These are phyloP conservation scores for Panthera leo DNA, from an alignment of 2,113 vertebrate species.

Conservation along the genomic window DNA sequence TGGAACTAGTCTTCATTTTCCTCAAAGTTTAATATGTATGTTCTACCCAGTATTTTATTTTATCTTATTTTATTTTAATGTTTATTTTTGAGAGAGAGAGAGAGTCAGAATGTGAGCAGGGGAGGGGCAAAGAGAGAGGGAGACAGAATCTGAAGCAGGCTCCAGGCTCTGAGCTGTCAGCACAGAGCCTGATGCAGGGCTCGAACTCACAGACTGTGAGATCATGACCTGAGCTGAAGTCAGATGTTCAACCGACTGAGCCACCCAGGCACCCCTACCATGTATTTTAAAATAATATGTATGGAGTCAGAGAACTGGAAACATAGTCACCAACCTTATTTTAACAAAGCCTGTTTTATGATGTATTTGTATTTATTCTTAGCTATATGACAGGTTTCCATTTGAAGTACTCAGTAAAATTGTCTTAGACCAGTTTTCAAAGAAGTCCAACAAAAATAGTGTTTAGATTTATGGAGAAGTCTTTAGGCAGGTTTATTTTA, in stretches of 20 bases:
- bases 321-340: not conserved
- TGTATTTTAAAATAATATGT: not conserved
- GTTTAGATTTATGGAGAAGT: not conserved
- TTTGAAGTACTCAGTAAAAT: not conserved
- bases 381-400: not conserved
- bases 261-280: no score
- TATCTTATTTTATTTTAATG: no score
- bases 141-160: no score
- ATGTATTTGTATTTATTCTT: conserved; percentile 17
- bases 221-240: no score
- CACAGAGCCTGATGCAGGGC: no score
- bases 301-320: not conserved
- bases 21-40: not conserved
- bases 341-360: not conserved
- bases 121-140: no score
- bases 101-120: no score
- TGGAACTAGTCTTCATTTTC: not conserved
- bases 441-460: not conserved
- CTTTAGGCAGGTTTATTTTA: not conserved
- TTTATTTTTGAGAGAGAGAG: no score
- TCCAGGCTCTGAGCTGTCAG: no score
- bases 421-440: not conserved
- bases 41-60: not conserved
- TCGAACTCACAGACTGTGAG: no score
- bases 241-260: no score